Percentiles rank a stretch among this genome's conserved stretches.
phyloP scores from a whole-genome alignment of 2,113 vertebrate genomes.

The Melanerpes formicivorus region DNA sequence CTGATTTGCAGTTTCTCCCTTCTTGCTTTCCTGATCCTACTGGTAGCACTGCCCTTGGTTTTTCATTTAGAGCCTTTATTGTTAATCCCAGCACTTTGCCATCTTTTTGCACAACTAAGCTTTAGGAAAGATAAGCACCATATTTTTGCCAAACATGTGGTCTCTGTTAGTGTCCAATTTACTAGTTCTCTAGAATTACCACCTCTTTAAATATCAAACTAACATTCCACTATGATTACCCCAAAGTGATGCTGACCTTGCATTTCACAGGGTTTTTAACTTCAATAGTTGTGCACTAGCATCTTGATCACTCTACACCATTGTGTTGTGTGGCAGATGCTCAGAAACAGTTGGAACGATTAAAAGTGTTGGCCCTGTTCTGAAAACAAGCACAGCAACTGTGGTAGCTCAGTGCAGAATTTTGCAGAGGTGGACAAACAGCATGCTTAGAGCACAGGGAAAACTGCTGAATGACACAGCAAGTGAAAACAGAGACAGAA shows the following conservation, averaged over 20 bases:
- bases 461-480: background rate
- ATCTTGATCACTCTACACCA: background rate
- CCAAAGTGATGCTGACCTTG: background rate
- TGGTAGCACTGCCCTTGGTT: conserved; percentile 54
- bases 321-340: background rate
- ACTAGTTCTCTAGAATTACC: background rate
- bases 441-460: background rate
- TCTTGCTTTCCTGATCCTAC: conserved; percentile 53
- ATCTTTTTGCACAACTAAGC: conserved; percentile 44
- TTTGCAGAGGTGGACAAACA: background rate
- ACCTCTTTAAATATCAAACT: background rate
- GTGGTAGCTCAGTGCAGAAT: background rate
- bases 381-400: background rate
- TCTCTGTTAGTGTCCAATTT: background rate
- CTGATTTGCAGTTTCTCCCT: conserved; percentile 6
- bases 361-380: background rate
- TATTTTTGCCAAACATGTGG: background rate
- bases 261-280: background rate
- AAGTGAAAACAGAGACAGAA: background rate
- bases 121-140: conserved; percentile 23
- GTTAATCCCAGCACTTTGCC: background rate
- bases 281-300: background rate
- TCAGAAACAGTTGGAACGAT: background rate
- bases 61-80: background rate
- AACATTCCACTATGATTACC: background rate